Conservation (phyloP, 2,797 vertebrate genomes). For the Gymnoscopelus braueri region DNA sequence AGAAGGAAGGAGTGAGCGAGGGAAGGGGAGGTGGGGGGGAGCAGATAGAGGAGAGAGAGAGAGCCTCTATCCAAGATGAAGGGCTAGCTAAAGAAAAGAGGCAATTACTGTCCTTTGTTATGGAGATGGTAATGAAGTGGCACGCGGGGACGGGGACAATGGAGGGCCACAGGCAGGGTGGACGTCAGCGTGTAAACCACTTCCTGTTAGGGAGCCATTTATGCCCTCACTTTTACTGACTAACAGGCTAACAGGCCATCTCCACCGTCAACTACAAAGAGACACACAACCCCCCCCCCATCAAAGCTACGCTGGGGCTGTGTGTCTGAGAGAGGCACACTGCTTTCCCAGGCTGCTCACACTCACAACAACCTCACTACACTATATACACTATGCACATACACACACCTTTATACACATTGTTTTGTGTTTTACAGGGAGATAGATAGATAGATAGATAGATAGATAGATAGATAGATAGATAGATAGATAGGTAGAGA, state of each 20-base stretch:
- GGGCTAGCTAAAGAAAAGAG: slow-evolving; percentile 83
- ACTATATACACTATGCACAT: slow-evolving; percentile 16
- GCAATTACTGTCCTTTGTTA: slow-evolving; percentile 87
- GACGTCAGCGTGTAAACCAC: slow-evolving; percentile 85
- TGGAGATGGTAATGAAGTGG: slow-evolving; percentile 89
- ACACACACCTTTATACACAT: slow-evolving; percentile 22
- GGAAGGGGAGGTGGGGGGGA: slow-evolving; percentile 31
- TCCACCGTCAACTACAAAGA: slow-evolving; percentile 85
- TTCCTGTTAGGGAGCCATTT: slow-evolving; percentile 87
- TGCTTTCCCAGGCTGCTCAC: slow-evolving; percentile 71
- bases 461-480: no score
- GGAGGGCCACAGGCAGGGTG: slow-evolving; percentile 78
- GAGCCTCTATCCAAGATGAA: slow-evolving; percentile 80
- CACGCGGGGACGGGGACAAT: slow-evolving; percentile 81
- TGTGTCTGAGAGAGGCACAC: slow-evolving; percentile 59
- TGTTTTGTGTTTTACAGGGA: slow-evolving; percentile 5
- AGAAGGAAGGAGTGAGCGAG: neutral
- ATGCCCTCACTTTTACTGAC: slow-evolving; percentile 86
- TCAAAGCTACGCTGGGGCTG: slow-evolving; percentile 80
- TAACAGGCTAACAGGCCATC: slow-evolving; percentile 86
- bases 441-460: no score
- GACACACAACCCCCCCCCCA: slow-evolving; percentile 53
- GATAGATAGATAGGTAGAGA: no score
- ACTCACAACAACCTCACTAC: slow-evolving; percentile 27
- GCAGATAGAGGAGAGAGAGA: slow-evolving; percentile 42